Base-by-base conservation (phyloP, 1,140 invertebrate genomes). In the Platyura marginata region DNA sequence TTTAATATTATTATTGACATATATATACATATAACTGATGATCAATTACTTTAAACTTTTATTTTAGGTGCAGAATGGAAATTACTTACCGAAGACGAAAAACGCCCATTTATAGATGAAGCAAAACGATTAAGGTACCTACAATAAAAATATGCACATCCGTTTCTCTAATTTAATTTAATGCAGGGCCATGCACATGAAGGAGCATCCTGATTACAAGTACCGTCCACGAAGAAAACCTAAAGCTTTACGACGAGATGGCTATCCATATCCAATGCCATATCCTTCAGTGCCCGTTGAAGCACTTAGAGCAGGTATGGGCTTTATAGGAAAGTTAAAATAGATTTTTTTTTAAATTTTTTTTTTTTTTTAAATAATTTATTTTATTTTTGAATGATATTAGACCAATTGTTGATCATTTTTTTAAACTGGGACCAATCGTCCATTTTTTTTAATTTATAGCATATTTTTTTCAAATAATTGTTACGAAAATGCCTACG, bases 41-140 rank as follows among this genome's bases (percentile, higher is more conserved):
- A 29, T 29, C 13, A 8, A 29, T 29, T 29, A 29, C 25, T 29
- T 29, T n/a, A n/a, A n/a, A n/a, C n/a, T n/a, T n/a, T n/a, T n/a
- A n/a, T n/a, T n/a, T 29, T 13, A 29, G 25, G 91, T 0, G 86
- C 88, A 20, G 91, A 95, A 56, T 96, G 92, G 92, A 96, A 96
- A 61, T 59, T 91, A 46, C 62, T 96, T 19, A 74, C 78, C 1
- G 91, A 95, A 61, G 70, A 76, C 40, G 89, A 95, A 51, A 96
- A 96, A 64, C 66, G 89, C 47, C 92, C 91, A 13, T 96, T 94
- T 65, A 96, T 96, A 49, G 92, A 96, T 63, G 92, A 96, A 68
- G 92, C 92, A 8, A 96, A 96, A 62, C 68, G 92, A 46, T 67
- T 96, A 45, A 63, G 88, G 18, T 83, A 29, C 6, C 25, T 8